Evolutionary conservation across 2,888 invertebrate genomes (phyloP).

Genomic region (Chalcis sispes): DNA sequence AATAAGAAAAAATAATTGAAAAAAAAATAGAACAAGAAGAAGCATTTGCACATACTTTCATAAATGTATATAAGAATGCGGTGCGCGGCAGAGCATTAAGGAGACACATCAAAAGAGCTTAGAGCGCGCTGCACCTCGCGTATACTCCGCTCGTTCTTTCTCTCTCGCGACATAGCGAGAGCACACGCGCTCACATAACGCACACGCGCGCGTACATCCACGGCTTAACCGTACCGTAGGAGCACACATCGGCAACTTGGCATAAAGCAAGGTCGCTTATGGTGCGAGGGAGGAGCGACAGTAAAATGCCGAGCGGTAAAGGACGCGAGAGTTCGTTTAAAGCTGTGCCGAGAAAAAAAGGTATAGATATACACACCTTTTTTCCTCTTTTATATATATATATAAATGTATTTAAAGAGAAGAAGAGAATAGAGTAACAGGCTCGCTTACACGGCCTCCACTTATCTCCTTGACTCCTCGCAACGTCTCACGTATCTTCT

Average conservation of each 20-base stretch:
- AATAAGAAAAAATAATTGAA: too few species aligned
- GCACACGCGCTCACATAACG: too few species aligned
- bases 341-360: not conserved
- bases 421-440: not conserved
- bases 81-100: not conserved
- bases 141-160: not conserved
- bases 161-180: not conserved
- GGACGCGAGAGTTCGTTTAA: conserved; percentile 38
- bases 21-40: too few species aligned
- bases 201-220: too few species aligned
- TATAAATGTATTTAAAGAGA: not conserved
- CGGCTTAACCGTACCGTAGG: too few species aligned
- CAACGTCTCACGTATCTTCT: not conserved
- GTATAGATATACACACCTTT: too few species aligned
- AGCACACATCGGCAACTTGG: conserved; percentile 35
- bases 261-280: conserved; percentile 60
- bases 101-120: not conserved
- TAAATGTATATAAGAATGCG: too few species aligned
- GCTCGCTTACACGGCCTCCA: not conserved
- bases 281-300: conserved; percentile 55
- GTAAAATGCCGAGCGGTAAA: conserved; percentile 36
- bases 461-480: not conserved
- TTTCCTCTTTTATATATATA: too few species aligned
- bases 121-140: too few species aligned
- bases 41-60: too few species aligned